Percentiles rank a stretch among this genome's conserved stretches.
phyloP scores from a whole-genome alignment of 1,140 invertebrate genomes.

The fruit fly (Drosophila melanogaster) region Release_6_plus_ISO1_MT NT_033777.3:5722001-5722500 shows the following conservation, averaged over 20 bases:
- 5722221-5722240: slow-evolving; percentile 82
- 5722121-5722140: slow-evolving; percentile 41
- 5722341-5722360: slow-evolving; percentile 56
- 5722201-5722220: slow-evolving; percentile 35
- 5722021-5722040: slow-evolving; percentile 31
- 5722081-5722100: slow-evolving; percentile 45
- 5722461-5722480: slow-evolving; percentile 64
- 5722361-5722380: slow-evolving; percentile 73
- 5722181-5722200: slow-evolving; percentile 22
- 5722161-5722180: slow-evolving; percentile 68
- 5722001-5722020: slow-evolving; percentile 63
- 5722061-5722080: neutral
- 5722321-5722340: slow-evolving; percentile 79
- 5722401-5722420: slow-evolving; percentile 51
- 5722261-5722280: neutral
- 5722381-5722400: slow-evolving; percentile 35
- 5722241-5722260: slow-evolving; percentile 40
- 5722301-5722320: slow-evolving; percentile 82
- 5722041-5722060: neutral
- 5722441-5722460: slow-evolving; percentile 61
- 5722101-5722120: slow-evolving; percentile 66
- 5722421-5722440: slow-evolving; percentile 68
- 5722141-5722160: slow-evolving; percentile 67
- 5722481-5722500: slow-evolving; percentile 34
- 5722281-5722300: slow-evolving; percentile 52